Evolutionary conservation across 2,113 vertebrate species (phyloP), one percentile per base, ranked within the genome.

Genomic region (Orthonyx spaldingii): DNA sequence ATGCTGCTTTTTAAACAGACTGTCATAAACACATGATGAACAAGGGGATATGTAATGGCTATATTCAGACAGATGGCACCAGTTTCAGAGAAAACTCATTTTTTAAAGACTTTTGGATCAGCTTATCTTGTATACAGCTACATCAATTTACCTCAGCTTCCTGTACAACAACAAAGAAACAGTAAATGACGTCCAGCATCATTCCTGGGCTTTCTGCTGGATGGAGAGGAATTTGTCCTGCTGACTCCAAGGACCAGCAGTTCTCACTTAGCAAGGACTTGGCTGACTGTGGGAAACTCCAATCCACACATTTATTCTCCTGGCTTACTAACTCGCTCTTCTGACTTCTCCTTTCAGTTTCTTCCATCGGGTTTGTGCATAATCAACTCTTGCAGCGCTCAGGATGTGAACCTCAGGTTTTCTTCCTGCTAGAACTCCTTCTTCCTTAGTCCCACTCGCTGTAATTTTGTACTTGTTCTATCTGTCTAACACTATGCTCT

Each of bases 211-310:
- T 87, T 61, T 66, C 65, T 76, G 49, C 27, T 74, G 47, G 57
- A 42, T 0, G 3, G 20, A 55, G 21, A 61, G n/a, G 46, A 83
- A 83, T 32, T 32, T 0, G 0, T 19, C 26, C n/a, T 50, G 18
- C 16, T 3, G 3, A 4, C 13, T 63, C 63, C 3, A 2, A 0
- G 2, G 39, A n/a, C 13, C 30, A 80, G 30, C 28, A 78, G 35
- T 49, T 69, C 52, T 64, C 59, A 16, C 23, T 69, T 11, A 53
- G 44, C 57, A 61, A 37, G 46, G 53, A 28, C 26, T 27, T 47
- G 10, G 23, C 32, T 84, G 41, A 22, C 39, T 53, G 16, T 33
- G 37, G 50, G 50, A 82, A 69, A 32, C 13, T 60, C 9, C 24
- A 86, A 23, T 27, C 15, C 52, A 20, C n/a, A 33, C 6, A 11